A percentile compares a stretch with the other conserved stretches of the same genome.
Conservation (phyloP, 2,797 vertebrate species). For the Dermochelys coriacea region DNA sequence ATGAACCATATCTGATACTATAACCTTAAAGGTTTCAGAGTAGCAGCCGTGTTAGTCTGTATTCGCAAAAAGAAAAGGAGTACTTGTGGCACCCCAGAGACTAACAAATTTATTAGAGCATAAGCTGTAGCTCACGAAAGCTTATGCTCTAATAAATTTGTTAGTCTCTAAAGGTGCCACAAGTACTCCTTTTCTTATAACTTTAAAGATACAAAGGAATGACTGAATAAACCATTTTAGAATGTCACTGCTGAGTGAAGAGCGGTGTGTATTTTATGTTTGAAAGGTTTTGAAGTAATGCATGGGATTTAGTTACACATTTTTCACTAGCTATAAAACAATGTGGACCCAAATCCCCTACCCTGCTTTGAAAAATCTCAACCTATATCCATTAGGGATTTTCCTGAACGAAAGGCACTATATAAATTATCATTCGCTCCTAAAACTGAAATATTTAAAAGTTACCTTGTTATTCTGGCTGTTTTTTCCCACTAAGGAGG, state of each 20-base stretch:
- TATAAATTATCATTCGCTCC: background rate
- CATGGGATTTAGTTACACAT: background rate
- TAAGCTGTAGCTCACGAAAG: too few relatives aligned
- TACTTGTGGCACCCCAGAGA: too few relatives aligned
- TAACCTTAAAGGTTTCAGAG: slow-evolving; percentile 35
- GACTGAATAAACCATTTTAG: background rate
- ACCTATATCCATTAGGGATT: background rate
- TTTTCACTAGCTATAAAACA: background rate
- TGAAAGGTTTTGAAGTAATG: background rate
- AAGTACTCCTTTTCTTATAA: too few relatives aligned
- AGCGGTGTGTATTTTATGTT: background rate
- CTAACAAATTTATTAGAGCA: too few relatives aligned
- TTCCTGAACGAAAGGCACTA: background rate
- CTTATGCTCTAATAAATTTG: too few relatives aligned
- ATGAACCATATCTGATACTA: slow-evolving; percentile 40
- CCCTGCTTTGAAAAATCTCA: background rate
- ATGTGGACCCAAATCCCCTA: background rate
- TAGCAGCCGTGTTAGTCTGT: too few relatives aligned
- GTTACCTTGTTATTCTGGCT: background rate
- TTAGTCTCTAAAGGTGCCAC: too few relatives aligned
- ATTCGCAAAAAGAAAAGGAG: too few relatives aligned
- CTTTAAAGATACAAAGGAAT: background rate
- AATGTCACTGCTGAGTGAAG: background rate
- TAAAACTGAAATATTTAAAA: background rate
- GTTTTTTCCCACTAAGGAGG: background rate